phyloP scores from a whole-genome alignment of 1,140 invertebrate genomes.

The Ceratina calcarata region DNA sequence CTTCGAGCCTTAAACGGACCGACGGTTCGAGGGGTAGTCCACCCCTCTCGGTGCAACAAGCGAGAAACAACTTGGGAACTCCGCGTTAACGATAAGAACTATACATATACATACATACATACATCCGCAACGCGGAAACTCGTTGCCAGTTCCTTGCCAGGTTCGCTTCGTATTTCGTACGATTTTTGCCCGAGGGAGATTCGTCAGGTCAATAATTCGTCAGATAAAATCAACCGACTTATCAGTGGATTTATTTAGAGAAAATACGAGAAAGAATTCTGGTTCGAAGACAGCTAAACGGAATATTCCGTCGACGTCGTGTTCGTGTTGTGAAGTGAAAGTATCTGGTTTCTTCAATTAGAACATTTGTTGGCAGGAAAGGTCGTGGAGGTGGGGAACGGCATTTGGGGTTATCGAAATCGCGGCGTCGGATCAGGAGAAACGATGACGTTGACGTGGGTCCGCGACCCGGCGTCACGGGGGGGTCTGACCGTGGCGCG shows the following conservation, averaged over 20 bases:
- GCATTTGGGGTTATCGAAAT: conserved; percentile 31
- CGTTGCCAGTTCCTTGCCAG: background rate
- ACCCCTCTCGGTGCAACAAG: conserved; percentile 23
- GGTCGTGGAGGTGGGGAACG: background rate
- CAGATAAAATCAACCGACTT: too few species aligned
- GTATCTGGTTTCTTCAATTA: background rate
- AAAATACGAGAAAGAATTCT: too few species aligned
- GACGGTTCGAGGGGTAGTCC: conserved; percentile 11
- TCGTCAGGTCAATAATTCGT: too few species aligned
- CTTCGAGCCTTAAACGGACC: background rate
- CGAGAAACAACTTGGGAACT: conserved; percentile 32
- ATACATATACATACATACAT: conserved; percentile 12
- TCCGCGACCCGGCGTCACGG: conserved; percentile 18
- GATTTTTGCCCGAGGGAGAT: too few species aligned
- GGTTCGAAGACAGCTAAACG: too few species aligned
- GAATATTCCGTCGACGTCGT: too few species aligned
- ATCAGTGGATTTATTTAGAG: too few species aligned
- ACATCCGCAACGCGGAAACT: background rate
- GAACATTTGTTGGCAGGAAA: background rate
- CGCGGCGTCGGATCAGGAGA: background rate
- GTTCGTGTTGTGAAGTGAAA: too few species aligned
- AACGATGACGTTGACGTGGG: conserved; percentile 42
- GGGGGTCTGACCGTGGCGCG: background rate
- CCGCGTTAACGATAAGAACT: conserved; percentile 28
- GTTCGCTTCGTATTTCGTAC: background rate